Base-by-base conservation (phyloP, 2,113 vertebrate species). In the Lophotis ruficrista region DNA sequence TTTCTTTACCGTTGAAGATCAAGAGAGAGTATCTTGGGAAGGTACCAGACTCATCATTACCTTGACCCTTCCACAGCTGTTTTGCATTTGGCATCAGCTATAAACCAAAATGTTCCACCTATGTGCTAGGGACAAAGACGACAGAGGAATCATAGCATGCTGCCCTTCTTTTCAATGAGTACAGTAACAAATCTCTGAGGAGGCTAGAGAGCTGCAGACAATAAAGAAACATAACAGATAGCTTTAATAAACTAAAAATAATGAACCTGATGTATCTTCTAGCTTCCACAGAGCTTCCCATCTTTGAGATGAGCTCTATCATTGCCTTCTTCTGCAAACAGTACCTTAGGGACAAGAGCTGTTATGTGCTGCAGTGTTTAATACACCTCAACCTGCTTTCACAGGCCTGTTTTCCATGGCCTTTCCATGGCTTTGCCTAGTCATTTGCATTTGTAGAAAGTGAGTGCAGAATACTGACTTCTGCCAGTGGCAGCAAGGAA, bases 191-290 rank as follows among this genome's bases (percentile, higher is more conserved):
- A 61, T 92, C 86, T 94, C 92, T 76, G 70, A 96, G 80, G 83
- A 84, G 53, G 12, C 31, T 92, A 61, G 66, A 75, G 69, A 92
- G 43, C 41, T 75, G 50, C 92, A 76, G 53, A 95, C 69, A 93
- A 51, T 61, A 87, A 91, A 72, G 70, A 94, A 94, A 79, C 23
- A 61, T 95, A 95, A 96, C 65, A 69, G 77, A 93, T 94, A 92
- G 89, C 78, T 96, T 97, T 96, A 97, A 96, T 97, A 96, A 94
- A 91, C 80, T 84, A 89, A 89, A 92, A 95, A 91, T 62, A 91
- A 80, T 65, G 77, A 95, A 9, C 15, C 14, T 12, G 50, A 35
- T 92, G 48, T 83, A 57, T 84, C 83, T 89, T 82, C 18, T 37
- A 76, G 24, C 31, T 93, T 93, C 77, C 51, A 89, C 11, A 84